Conservation (phyloP, 2,797 vertebrate genomes). For the Muraenolepis orangiensis region DNA sequence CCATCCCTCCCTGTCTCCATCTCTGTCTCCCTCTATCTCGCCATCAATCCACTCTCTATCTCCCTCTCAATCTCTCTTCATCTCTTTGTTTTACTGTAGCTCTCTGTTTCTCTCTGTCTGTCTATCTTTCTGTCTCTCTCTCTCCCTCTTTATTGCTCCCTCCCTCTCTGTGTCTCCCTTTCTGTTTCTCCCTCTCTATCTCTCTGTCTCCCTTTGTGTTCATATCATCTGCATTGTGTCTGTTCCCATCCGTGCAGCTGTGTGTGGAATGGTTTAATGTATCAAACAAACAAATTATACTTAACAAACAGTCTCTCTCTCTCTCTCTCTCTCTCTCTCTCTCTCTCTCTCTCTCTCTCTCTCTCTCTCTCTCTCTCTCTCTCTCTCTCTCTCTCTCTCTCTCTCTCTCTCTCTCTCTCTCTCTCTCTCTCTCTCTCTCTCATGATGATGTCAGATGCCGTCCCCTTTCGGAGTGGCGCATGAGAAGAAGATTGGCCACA, state of each 20-base stretch:
- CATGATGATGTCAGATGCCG: constrained; percentile 69
- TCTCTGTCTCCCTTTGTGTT: neutral
- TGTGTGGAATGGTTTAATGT: neutral
- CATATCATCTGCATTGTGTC: neutral
- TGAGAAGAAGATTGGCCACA: constrained; percentile 93
- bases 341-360: neutral
- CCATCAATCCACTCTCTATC: neutral
- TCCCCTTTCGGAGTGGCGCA: constrained; percentile 74
- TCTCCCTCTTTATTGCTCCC: neutral
- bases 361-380: neutral
- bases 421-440: neutral
- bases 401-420: neutral
- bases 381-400: too few relatives aligned
- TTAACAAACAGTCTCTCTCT: neutral
- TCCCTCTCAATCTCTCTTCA: neutral
- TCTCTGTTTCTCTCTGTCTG: neutral
- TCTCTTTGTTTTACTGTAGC: neutral
- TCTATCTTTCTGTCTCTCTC: neutral
- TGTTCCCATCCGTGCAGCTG: neutral
- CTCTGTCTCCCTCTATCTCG: neutral
- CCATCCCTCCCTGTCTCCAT: neutral
- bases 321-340: constrained; percentile 3
- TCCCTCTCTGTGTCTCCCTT: too few relatives aligned
- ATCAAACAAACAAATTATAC: too few relatives aligned
- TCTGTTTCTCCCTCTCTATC: neutral